Evolutionary conservation across 2,113 vertebrate species (phyloP).

Genomic region (Macaca fascicularis): DNA sequence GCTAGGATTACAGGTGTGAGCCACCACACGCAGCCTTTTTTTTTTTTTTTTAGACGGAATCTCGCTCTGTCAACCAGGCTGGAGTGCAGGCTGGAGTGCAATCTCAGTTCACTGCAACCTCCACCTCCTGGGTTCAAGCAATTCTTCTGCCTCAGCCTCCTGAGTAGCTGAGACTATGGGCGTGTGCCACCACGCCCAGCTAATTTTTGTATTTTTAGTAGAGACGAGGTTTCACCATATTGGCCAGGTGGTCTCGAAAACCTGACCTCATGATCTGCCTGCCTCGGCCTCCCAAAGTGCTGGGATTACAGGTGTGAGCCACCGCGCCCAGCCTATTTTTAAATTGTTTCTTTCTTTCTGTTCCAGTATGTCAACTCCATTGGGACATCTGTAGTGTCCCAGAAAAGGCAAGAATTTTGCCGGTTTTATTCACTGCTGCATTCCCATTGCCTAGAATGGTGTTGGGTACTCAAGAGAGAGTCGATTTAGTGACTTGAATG

Average conservation of each 20-base stretch:
- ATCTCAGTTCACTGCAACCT: background rate
- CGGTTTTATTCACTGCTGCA: background rate
- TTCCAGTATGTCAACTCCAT: background rate
- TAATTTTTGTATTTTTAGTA: background rate
- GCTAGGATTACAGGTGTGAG: too few relatives aligned
- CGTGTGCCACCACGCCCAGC: accelerated
- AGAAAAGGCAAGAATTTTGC: background rate
- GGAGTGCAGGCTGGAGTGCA: too few relatives aligned
- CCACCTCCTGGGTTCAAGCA: background rate
- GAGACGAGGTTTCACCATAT: background rate
- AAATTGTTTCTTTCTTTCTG: conserved; percentile 3
- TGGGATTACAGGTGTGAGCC: background rate
- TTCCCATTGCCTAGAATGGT: background rate
- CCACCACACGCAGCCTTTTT: background rate
- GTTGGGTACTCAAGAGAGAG: background rate
- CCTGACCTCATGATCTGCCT: background rate
- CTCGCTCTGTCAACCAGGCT: too few relatives aligned
- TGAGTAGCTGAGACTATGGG: background rate
- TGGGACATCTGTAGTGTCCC: background rate
- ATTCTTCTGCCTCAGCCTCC: background rate
- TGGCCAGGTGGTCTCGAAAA: background rate
- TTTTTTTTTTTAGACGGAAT: background rate
- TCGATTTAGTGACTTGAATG: background rate
- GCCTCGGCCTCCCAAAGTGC: background rate
- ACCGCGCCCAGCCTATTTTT: background rate